A percentile compares a stretch with the other conserved stretches of the same genome.
phyloP scores from a whole-genome alignment of 1,140 invertebrate genomes.

The Chrysopa pallens region DNA sequence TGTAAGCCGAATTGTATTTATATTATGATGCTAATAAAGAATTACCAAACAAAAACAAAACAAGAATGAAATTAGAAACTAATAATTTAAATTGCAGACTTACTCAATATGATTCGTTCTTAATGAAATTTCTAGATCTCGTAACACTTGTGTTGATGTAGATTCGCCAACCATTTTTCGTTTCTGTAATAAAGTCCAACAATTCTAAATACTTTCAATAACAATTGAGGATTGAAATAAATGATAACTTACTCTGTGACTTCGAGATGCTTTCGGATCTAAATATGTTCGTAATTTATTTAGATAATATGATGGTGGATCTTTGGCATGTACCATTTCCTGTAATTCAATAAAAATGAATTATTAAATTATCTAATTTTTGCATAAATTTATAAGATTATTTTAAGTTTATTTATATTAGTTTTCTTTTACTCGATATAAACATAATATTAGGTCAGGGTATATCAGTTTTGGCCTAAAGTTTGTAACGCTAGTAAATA shows the following conservation, averaged over 20 bases:
- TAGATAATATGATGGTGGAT: slow-evolving; percentile 88
- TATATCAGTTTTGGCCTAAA: too few species aligned
- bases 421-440: too few species aligned
- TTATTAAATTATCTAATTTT: too few species aligned
- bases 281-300: slow-evolving; percentile 85
- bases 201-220: background rate
- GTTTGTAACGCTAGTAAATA: too few species aligned
- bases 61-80: too few species aligned
- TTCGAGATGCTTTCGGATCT: slow-evolving; percentile 87
- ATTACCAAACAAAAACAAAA: too few species aligned
- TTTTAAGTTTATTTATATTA: too few species aligned
- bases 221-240: background rate
- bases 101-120: slow-evolving; percentile 98
- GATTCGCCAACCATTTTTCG: slow-evolving; percentile 93
- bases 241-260: slow-evolving; percentile 61
- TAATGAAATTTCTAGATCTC: slow-evolving; percentile 95
- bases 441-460: too few species aligned
- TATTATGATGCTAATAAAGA: too few species aligned
- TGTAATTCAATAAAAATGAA: slow-evolving; percentile 16
- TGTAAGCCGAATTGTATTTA: too few species aligned
- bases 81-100: too few species aligned
- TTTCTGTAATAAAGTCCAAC: slow-evolving; percentile 59
- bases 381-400: too few species aligned
- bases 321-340: slow-evolving; percentile 94
- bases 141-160: slow-evolving; percentile 92